phyloP scores from a whole-genome alignment of 2,113 vertebrate genomes.

The Tragelaphus strepsiceros region DNA sequence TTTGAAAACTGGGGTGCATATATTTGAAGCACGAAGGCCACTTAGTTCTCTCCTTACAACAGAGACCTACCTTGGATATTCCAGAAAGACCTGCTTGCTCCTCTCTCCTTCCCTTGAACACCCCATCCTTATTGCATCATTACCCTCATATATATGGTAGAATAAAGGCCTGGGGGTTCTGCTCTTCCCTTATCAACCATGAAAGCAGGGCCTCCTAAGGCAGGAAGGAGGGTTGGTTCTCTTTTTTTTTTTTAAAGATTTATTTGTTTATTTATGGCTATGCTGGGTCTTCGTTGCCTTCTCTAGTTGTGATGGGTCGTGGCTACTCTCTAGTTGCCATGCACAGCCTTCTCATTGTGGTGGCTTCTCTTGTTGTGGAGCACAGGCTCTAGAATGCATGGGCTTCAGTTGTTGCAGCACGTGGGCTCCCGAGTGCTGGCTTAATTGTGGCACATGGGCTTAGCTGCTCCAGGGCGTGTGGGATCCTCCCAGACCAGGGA shows the following conservation, averaged over 20 bases:
- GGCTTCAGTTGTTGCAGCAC: background rate
- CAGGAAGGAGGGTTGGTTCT: conserved; percentile 51
- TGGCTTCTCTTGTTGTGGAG: background rate
- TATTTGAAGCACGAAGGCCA: conserved; percentile 73
- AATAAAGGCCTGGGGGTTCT: conserved; percentile 68
- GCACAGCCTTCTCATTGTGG: background rate
- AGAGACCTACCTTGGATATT: conserved; percentile 59
- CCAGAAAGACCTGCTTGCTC: conserved; percentile 55
- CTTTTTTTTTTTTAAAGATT: background rate
- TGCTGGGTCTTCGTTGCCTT: background rate
- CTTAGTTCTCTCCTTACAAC: conserved; percentile 65
- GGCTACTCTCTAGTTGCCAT: background rate
- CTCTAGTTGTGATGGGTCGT: background rate
- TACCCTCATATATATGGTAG: conserved; percentile 37
- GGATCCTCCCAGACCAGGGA: background rate
- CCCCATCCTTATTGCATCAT: background rate
- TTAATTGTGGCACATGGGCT: background rate
- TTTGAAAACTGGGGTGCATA: conserved; percentile 64
- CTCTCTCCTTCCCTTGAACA: conserved; percentile 39
- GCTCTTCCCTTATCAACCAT: conserved; percentile 68
- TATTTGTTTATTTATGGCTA: background rate
- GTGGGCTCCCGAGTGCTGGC: background rate
- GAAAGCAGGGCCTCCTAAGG: conserved; percentile 70
- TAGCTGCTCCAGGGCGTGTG: background rate
- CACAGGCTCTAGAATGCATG: background rate